These are phyloP conservation scores for Falco rusticolus DNA, from an alignment of 2,797 vertebrate genomes.

Conservation along the genomic window DNA sequence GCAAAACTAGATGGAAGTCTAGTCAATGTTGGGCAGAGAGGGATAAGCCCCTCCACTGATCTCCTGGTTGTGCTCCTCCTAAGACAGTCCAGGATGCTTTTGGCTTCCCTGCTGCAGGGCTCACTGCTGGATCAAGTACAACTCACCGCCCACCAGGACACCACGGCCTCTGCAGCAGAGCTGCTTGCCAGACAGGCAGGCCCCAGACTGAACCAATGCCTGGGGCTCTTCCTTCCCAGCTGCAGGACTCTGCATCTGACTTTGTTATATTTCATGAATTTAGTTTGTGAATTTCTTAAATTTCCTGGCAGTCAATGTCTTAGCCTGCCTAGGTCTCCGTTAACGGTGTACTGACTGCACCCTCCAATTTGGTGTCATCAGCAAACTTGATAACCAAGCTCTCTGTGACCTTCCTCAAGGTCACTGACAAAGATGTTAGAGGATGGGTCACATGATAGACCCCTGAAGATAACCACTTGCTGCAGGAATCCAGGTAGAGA, in stretches of 20 bases:
- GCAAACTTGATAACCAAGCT: neutral
- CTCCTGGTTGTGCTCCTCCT: neutral
- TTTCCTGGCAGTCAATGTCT: neutral
- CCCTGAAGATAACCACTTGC: neutral
- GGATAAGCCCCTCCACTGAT: neutral
- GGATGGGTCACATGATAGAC: neutral
- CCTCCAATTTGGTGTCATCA: neutral
- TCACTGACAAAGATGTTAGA: neutral
- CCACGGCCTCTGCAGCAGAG: rapidly evolving
- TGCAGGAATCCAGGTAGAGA: neutral
- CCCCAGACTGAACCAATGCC: neutral
- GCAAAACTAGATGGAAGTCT: neutral
- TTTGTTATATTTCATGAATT: neutral
- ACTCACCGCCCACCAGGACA: neutral
- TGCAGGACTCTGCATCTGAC: neutral
- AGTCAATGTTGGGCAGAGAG: neutral
- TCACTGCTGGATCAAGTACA: neutral
- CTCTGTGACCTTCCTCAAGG: neutral
- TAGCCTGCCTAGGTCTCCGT: neutral
- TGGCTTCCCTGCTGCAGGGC: neutral
- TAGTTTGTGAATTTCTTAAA: neutral
- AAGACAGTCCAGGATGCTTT: neutral
- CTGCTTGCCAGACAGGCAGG: neutral
- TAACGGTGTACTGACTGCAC: neutral
- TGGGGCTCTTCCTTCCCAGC: neutral